These are phyloP conservation scores for Pygmarrhopalites habei DNA, from an alignment of 1,140 invertebrate genomes.

Conservation along the genomic window DNA sequence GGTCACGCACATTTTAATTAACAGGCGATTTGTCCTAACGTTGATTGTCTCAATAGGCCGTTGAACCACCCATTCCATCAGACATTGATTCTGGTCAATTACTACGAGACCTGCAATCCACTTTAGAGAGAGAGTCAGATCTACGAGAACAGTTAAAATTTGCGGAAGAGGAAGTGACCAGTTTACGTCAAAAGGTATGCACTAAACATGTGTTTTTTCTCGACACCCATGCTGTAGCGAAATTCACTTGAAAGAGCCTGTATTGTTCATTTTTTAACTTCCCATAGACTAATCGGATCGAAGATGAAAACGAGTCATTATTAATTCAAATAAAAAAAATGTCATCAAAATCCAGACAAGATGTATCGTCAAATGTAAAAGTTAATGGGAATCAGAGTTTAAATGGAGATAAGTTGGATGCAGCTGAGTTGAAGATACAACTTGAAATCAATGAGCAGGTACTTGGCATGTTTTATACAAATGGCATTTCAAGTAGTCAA, in stretches of 20 bases:
- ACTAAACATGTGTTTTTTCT: not conserved
- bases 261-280: too few species aligned
- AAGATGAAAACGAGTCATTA: conserved; percentile 89
- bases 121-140: conserved; percentile 84
- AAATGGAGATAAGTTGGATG: conserved; percentile 24
- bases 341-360: conserved; percentile 70
- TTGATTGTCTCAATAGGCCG: too few species aligned
- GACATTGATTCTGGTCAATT: conserved; percentile 62
- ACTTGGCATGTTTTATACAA: not conserved
- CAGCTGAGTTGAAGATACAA: conserved; percentile 22
- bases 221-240: too few species aligned
- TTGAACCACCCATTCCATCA: conserved; percentile 32
- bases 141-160: conserved; percentile 81
- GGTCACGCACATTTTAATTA: too few species aligned
- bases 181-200: conserved; percentile 29
- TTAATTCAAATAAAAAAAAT: conserved; percentile 88
- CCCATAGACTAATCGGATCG: conserved; percentile 56
- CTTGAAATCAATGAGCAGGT: conserved; percentile 32
- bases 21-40: too few species aligned
- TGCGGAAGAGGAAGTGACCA: conserved; percentile 72
- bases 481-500: not conserved
- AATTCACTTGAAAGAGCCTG: too few species aligned
- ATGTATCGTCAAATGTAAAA: conserved; percentile 60
- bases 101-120: conserved; percentile 77
- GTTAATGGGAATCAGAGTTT: conserved; percentile 12